Conservation (phyloP, 2,113 vertebrate species). For the Chloropsis cyanopogon region DNA sequence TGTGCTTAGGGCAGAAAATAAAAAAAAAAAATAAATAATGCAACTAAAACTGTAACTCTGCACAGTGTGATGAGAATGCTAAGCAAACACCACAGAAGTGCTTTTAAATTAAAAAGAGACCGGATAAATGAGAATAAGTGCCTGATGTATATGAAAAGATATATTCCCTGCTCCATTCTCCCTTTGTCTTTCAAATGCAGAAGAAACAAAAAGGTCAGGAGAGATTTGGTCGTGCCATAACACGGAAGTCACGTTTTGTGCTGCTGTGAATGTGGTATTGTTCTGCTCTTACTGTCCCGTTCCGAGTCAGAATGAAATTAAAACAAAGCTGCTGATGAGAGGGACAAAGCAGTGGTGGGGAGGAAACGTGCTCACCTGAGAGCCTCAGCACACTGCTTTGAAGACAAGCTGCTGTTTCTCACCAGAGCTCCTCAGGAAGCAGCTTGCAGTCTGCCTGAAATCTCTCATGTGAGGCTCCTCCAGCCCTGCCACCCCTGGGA, state of each 20-base stretch:
- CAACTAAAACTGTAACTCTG: not conserved
- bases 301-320: not conserved
- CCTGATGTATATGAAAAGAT: not conserved
- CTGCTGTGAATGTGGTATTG: not conserved
- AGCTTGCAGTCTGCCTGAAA: no score
- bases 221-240: not conserved
- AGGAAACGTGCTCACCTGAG: slow-evolving; percentile 4
- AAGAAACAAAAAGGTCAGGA: slow-evolving; percentile 31
- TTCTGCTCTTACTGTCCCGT: not conserved
- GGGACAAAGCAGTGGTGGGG: not conserved
- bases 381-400: not conserved
- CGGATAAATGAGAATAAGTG: not conserved
- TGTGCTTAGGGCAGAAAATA: not conserved
- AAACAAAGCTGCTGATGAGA: not conserved
- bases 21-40: no score
- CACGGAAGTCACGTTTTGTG: slow-evolving; percentile 2
- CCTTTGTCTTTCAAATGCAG: slow-evolving; percentile 27
- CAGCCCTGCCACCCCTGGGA: not conserved
- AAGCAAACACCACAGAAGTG: not conserved
- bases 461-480: no score
- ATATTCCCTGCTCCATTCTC: not conserved
- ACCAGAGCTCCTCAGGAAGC: not conserved
- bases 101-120: not conserved
- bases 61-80: not conserved
- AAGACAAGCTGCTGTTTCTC: not conserved